Base-by-base conservation (phyloP, 1,140 invertebrate species). In the Drosophila kohkoa region DNA sequence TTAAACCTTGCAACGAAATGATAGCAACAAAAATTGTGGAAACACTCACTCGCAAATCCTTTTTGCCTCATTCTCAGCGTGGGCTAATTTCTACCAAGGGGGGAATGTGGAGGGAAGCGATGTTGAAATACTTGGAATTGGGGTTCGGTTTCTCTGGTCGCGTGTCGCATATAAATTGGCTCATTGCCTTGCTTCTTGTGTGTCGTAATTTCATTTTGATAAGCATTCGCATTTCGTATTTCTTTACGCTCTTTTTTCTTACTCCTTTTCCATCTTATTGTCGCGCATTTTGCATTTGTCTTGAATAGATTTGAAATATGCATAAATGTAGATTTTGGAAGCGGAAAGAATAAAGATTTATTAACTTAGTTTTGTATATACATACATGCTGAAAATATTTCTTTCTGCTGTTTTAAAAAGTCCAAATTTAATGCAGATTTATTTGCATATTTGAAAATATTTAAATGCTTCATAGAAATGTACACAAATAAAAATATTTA, bases 81-180 rank as follows among this genome's bases (percentile, higher is more conserved):
- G 4, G 1, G 52, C 72, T 88, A 88, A 87, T 88, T 82, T 77
- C 77, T 48, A 16, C 1, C 1, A 38, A 38, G 8, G 35, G 35
- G 1, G 58, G n/a, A 13, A n/a, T 13, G 30, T 32, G 1, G 7
- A n/a, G 7, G 1, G 20, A 28, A 45, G 8, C 11, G 3, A 13
- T 32, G 15, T 25, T 13, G 16, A 46, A 69, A 75, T 63, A 43
- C 66, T 70, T 70, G 30, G 48, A 68, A 60, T 73, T 48, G n/a
- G 49, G 57, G 58, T 70, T 71, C 60, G 49, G 73, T 70, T 63
- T 49, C 54, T 65, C 48, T 65, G 38, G 25, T 64, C 48, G 81
- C 83, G 67, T 78, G 72, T 78, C 85, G 83, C 85, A 88, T 88
- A 88, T 88, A 83, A 88, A 88, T 89, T 88, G 85, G 54, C 80